These are phyloP conservation scores for Phalacrocorax carbo DNA, from an alignment of 2,113 vertebrate species.

Conservation along the genomic window DNA sequence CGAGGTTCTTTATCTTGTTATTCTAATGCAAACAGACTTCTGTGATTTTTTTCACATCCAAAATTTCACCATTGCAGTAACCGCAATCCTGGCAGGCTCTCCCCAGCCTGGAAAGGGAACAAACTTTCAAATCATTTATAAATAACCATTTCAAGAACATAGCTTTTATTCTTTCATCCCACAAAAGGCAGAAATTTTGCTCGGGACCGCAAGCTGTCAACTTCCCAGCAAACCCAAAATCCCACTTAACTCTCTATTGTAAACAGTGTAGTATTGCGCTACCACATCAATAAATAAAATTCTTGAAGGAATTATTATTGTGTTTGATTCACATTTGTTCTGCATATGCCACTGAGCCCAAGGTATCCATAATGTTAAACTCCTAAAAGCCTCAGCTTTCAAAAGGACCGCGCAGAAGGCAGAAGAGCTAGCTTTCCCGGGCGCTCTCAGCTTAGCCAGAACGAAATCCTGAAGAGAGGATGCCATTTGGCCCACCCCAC, in stretches of 20 bases:
- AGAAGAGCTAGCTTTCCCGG: neutral
- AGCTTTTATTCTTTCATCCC: slow-evolving; percentile 72
- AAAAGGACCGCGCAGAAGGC: neutral
- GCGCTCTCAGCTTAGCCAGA: neutral
- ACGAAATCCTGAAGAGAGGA: neutral
- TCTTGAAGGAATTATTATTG: slow-evolving; percentile 68
- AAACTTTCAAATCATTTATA: slow-evolving; percentile 72
- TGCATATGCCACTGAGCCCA: slow-evolving; percentile 72
- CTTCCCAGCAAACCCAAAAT: slow-evolving; percentile 69
- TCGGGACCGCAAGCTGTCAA: slow-evolving; percentile 72
- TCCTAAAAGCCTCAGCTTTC: slow-evolving; percentile 31
- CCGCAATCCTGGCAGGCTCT: slow-evolving; percentile 66
- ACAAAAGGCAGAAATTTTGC: slow-evolving; percentile 69
- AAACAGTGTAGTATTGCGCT: slow-evolving; percentile 72
- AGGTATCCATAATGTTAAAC: slow-evolving; percentile 50
- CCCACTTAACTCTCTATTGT: slow-evolving; percentile 70
- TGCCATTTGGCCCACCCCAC: neutral
- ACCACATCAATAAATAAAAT: slow-evolving; percentile 75
- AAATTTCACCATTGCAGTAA: slow-evolving; percentile 56
- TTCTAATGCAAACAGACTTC: slow-evolving; percentile 71
- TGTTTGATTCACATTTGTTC: slow-evolving; percentile 78
- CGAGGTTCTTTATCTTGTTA: slow-evolving; percentile 65
- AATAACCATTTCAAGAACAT: slow-evolving; percentile 76
- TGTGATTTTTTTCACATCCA: slow-evolving; percentile 58
- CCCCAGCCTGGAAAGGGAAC: slow-evolving; percentile 58